Evolutionary conservation across 2,888 invertebrate species (phyloP), one percentile per base, ranked within the genome.

Genomic region (Eristalinus sepulchralis): DNA sequence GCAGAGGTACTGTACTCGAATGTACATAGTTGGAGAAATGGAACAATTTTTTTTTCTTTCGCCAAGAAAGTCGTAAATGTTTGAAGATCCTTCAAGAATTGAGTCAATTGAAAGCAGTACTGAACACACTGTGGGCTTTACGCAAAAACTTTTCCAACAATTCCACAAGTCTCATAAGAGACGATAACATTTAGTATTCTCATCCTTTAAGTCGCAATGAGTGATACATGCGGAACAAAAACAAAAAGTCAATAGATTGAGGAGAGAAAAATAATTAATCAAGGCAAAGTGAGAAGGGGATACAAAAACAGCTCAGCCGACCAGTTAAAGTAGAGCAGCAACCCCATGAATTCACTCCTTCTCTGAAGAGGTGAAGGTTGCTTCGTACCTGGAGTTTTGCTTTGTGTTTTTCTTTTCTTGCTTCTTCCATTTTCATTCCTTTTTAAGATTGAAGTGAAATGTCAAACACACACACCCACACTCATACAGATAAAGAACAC

Each of bases 311-410:
- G 53, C 47, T 64, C 34, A 10, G 20, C 66, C 66, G 47, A 57
- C 66, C 47, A 55, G 84, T 67, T 71, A 76, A 84, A 84, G 84
- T 84, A 34, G 84, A 80, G 47, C 84, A 80, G 75, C 70, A 80
- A 71, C 80, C 71, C 80, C 76, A 71, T 76, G 76, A 76, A 80
- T 84, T 71, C 80, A 67, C 55, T 62, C 57, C 33, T n/a, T 17
- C 8, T 33, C 80, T 66, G 67, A 76, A 55, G 80, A 76, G 80
- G 84, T 84, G 84, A 84, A 84, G 84, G 84, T 80, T 84, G 76
- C 62, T 80, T 66, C 34, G 76, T 67, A 67, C 66, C 55, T 57
- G 39, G 55, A 76, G 70, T 55, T 66, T 71, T 82, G 64, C 70
- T 70, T 47, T 57, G 17, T 66, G n/a, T n/a, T n/a, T n/a, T 60